Conservation (phyloP, 2,888 invertebrate species). For the Tholera decimalis region DNA sequence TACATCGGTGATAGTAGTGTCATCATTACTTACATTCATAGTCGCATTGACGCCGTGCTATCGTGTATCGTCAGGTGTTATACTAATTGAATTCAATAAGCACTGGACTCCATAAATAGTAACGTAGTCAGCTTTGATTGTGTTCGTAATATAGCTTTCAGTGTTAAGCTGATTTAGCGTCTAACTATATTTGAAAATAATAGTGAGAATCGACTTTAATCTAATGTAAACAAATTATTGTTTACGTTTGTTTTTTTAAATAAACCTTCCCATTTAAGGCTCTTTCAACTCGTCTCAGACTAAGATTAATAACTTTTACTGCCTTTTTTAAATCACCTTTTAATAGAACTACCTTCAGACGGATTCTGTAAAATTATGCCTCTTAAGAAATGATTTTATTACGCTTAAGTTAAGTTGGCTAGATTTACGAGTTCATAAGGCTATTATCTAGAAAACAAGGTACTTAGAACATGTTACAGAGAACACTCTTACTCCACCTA, state of each 20-base stretch:
- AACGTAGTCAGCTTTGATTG: slow-evolving; percentile 20
- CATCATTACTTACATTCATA: slow-evolving; percentile 23
- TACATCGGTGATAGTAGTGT: slow-evolving; percentile 7
- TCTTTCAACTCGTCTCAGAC: too few species aligned
- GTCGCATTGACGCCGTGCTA: slow-evolving; percentile 9
- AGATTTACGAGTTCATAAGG: not conserved
- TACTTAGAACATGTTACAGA: not conserved
- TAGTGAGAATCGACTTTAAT: not conserved
- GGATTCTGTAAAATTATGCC: too few species aligned
- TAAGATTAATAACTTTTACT: too few species aligned
- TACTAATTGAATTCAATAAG: slow-evolving; percentile 41
- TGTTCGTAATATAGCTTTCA: slow-evolving; percentile 6
- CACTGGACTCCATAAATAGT: slow-evolving; percentile 19
- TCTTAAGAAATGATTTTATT: not conserved
- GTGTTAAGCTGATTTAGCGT: slow-evolving; percentile 9
- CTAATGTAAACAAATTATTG: not conserved
- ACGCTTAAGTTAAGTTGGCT: too few species aligned
- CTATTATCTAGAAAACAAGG: not conserved
- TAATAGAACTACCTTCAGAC: too few species aligned
- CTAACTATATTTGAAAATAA: slow-evolving; percentile 23
- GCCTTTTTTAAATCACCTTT: not conserved
- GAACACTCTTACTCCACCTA: not conserved
- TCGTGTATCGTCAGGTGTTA: slow-evolving; percentile 7
- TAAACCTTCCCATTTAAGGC: too few species aligned
- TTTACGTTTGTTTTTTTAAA: not conserved